Conservation (phyloP, 2,888 invertebrate genomes). For the Agrochola lychnidis region DNA sequence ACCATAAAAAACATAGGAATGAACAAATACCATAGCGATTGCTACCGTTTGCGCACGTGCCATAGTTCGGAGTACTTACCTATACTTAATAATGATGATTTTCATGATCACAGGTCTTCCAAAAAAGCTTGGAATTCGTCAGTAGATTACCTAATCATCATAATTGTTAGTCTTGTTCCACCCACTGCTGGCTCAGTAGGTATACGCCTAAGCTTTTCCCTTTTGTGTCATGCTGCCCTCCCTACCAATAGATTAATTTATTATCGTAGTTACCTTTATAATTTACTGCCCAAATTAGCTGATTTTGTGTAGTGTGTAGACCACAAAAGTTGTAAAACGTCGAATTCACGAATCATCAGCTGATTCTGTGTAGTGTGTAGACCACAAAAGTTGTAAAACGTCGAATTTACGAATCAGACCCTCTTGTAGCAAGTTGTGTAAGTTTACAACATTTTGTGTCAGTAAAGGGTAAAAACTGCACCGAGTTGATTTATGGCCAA, state of each 20-base stretch:
- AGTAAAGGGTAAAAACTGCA: constrained; percentile 58
- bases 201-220: background rate
- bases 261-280: background rate
- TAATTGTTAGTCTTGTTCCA: background rate
- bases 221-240: background rate
- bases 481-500: constrained; percentile 69
- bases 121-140: background rate
- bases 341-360: constrained; percentile 9
- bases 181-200: no score
- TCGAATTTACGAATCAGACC: constrained; percentile 15
- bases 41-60: background rate
- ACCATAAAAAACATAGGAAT: no score
- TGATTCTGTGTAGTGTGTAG: background rate
- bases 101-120: background rate
- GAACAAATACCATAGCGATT: background rate
- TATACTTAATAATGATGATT: no score
- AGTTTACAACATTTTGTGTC: constrained; percentile 28
- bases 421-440: constrained; percentile 26
- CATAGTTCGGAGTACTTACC: background rate
- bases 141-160: background rate
- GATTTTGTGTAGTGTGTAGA: background rate
- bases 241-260: background rate
- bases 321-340: background rate
- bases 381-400: background rate
- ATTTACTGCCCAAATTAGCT: background rate